Percentiles rank a stretch among this genome's conserved stretches.
Evolutionary conservation across 1,140 invertebrate genomes (phyloP).

Genomic region (Neodiprion fabricii): DNA sequence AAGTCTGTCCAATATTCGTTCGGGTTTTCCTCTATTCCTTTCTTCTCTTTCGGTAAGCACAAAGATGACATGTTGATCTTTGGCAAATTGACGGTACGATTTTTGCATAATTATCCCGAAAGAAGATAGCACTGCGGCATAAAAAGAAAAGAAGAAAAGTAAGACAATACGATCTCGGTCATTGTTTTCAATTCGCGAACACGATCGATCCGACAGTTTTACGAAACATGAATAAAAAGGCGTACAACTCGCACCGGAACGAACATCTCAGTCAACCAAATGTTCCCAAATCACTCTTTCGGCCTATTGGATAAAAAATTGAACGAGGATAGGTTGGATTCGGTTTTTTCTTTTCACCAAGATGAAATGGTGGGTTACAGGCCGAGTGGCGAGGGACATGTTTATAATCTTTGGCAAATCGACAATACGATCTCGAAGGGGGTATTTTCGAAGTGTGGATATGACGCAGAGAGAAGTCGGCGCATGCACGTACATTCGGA

Average conservation of each 20-base stretch:
- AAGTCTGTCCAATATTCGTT: too few species aligned
- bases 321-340: conserved; percentile 16
- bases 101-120: neutral
- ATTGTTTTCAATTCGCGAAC: neutral
- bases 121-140: neutral
- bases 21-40: too few species aligned
- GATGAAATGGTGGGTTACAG: conserved; percentile 19
- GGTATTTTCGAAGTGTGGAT: conserved; percentile 23
- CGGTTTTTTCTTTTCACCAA: conserved; percentile 12
- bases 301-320: conserved; percentile 28
- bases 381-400: conserved; percentile 20
- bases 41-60: too few species aligned
- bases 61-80: too few species aligned
- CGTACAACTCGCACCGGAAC: neutral
- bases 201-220: neutral
- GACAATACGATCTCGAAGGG: neutral
- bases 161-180: neutral
- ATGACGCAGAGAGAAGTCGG: conserved; percentile 30
- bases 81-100: too few species aligned
- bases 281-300: conserved; percentile 29
- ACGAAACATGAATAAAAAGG: neutral
- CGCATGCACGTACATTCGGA: conserved; percentile 41
- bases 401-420: too few species aligned
- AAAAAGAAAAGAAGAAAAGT: neutral
- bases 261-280: neutral